Base-by-base conservation (phyloP, 2,113 vertebrate species). In the Onychostruthus taczanowskii region DNA sequence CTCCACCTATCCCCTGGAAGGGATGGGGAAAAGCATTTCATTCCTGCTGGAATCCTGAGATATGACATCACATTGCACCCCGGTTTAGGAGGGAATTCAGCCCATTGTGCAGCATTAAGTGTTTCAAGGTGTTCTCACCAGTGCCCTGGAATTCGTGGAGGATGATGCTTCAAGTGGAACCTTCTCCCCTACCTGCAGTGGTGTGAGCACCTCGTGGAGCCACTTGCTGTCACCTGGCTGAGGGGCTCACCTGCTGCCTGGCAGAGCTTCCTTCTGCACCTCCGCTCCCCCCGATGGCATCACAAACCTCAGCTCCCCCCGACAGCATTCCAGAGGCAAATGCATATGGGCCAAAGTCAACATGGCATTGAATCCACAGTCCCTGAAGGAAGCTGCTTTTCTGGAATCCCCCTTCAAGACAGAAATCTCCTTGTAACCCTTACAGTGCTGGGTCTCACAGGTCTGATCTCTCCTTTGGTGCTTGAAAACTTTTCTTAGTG, bases 41-140 rank as follows among this genome's bases (percentile, higher is more conserved):
- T n/a, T 46, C 62, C 56, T 68, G 39, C 44, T 0, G 9, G 52
- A 15, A 19, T 21, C 35, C 56, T 39, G 49, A 50, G 30, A 3
- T 35, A 43, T 11, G 41, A 12, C 17, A 4, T 24, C n/a, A 12
- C 2, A 0, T 12, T 52, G 24, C 1, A 1, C 26, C 59, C 21
- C 20, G 15, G 6, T 10, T 33, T 6, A 1, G 31, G 13, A 11
- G 55, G 35, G 67, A 84, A 35, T 33, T 18, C 30, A 37, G 58
- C 39, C 31, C 8, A 0, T 5, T 56, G 30, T 53, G 26, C 10
- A 70, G 49, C 47, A 53, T 3, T 6, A 13, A 4, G 30, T 12
- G 20, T 49, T 31, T 5, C 50, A 21, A 31, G n/a, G 17, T 31
- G 67, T 41, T 63, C 67, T 77, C 22, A 10, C 11, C 31, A 9